These are phyloP conservation scores for Eristalis tenax DNA, from an alignment of 2,888 invertebrate genomes.

Conservation along the genomic window DNA sequence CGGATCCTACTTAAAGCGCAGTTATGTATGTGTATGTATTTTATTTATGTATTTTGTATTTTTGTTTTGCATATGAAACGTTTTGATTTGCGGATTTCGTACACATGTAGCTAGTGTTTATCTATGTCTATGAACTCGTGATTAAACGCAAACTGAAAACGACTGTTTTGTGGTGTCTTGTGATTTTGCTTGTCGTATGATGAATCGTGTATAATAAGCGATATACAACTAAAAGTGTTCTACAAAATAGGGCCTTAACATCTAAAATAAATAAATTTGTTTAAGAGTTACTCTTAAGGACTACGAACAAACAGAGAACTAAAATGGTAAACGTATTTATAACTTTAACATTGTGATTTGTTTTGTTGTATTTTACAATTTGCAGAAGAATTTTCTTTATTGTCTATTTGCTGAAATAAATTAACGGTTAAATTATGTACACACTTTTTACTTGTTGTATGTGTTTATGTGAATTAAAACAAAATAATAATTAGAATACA, in stretches of 20 bases:
- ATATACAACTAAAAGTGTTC: slow-evolving; percentile 19
- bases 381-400: slow-evolving; percentile 59
- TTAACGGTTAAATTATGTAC: slow-evolving; percentile 63
- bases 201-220: slow-evolving; percentile 6
- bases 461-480: slow-evolving; percentile 18
- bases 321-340: slow-evolving; percentile 23
- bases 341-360: slow-evolving; percentile 37
- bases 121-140: neutral
- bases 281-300: slow-evolving; percentile 10
- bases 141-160: neutral
- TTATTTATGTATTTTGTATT: slow-evolving; percentile 3
- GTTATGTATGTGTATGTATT: slow-evolving; percentile 33
- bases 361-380: slow-evolving; percentile 44
- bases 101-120: neutral
- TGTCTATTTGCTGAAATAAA: slow-evolving; percentile 71
- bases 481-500: neutral
- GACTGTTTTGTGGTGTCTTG: slow-evolving; percentile 25
- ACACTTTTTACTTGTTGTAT: slow-evolving; percentile 54
- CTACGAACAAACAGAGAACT: slow-evolving; percentile 1
- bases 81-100: neutral
- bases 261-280: slow-evolving; percentile 66
- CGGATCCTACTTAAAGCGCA: slow-evolving; percentile 61
- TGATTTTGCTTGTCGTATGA: slow-evolving; percentile 37
- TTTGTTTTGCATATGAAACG: neutral
- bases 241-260: slow-evolving; percentile 30